Percentiles rank a stretch among this genome's conserved stretches.
phyloP scores from a whole-genome alignment of 2,113 vertebrate genomes.

The Nycticryphes semicollaris region DNA sequence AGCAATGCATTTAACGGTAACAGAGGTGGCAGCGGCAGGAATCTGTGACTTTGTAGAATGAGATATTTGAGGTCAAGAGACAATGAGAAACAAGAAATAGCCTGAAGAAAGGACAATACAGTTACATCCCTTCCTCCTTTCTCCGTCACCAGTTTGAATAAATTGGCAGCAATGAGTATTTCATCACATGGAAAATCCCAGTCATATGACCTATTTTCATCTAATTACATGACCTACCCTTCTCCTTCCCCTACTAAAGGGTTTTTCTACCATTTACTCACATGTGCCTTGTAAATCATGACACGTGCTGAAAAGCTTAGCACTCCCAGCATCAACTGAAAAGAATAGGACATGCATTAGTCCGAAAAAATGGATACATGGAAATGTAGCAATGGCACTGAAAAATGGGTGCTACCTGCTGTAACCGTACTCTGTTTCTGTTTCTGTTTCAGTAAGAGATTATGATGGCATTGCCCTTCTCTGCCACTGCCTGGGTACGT shows the following conservation, averaged over 20 bases:
- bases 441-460: background rate
- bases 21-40: background rate
- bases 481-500: background rate
- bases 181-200: background rate
- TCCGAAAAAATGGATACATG: background rate
- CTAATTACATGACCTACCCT: background rate
- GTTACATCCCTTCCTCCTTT: background rate
- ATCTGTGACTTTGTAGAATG: background rate
- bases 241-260: background rate
- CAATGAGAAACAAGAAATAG: conserved; percentile 1
- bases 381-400: background rate
- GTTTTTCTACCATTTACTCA: background rate
- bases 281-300: background rate
- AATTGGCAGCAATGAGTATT: background rate
- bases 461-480: background rate
- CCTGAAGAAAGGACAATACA: background rate
- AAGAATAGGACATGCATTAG: background rate
- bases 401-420: background rate
- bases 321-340: background rate
- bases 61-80: background rate
- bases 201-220: background rate
- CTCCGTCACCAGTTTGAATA: background rate
- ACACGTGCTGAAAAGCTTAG: background rate
- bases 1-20: background rate
- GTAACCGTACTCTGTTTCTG: background rate